These are phyloP conservation scores for Leucophenga maculata DNA, from an alignment of 2,888 invertebrate genomes.

Conservation along the genomic window DNA sequence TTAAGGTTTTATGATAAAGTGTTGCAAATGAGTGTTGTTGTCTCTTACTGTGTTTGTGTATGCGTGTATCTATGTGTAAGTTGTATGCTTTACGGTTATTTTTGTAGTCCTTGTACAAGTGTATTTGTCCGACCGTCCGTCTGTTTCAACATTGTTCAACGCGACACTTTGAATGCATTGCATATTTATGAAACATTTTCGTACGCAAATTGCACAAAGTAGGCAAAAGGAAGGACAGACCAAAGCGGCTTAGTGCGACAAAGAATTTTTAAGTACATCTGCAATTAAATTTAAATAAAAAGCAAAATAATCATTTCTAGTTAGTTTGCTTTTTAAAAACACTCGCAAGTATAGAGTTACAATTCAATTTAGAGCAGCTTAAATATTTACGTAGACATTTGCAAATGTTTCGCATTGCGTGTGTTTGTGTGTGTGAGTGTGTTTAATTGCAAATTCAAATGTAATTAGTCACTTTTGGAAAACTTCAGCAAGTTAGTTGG, in stretches of 20 bases:
- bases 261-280: neutral
- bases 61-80: constrained; percentile 19
- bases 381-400: constrained; percentile 1
- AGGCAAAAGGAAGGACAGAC: neutral
- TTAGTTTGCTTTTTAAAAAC: too few relatives aligned
- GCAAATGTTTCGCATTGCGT: too few relatives aligned
- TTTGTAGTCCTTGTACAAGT: neutral
- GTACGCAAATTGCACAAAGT: constrained; percentile 17
- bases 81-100: neutral
- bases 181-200: constrained; percentile 22
- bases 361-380: neutral
- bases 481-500: neutral
- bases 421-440: too few relatives aligned
- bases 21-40: constrained; percentile 4
- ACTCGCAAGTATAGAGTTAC: neutral
- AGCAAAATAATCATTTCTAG: too few relatives aligned
- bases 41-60: constrained; percentile 3
- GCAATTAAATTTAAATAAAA: neutral
- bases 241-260: neutral
- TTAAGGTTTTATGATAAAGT: constrained; percentile 48
- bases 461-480: neutral
- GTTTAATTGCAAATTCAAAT: constrained; percentile 1
- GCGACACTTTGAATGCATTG: constrained; percentile 18
- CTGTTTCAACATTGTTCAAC: constrained; percentile 6
- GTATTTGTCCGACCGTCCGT: neutral